Evolutionary conservation across 2,113 vertebrate species (phyloP), one percentile per base, ranked within the genome.

Genomic region (Poeciliopsis prolifica): DNA sequence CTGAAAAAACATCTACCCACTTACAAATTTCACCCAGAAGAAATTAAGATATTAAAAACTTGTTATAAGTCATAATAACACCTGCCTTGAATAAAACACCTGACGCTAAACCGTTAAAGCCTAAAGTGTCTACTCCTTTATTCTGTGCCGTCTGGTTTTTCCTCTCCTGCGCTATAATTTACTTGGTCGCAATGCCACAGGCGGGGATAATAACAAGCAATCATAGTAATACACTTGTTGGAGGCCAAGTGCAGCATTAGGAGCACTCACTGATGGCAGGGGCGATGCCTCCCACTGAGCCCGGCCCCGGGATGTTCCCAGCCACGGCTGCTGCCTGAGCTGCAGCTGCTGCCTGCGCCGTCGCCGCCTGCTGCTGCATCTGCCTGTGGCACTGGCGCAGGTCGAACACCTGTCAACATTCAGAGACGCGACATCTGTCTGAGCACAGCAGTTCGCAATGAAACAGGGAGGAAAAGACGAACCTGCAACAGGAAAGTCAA

Each of bases 351-450:
- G 97, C 98, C 75, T 98, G 97, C 0, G 97, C 98, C 0, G 98
- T 99, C 11, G 98, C 98, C 0, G 98, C 98, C 92, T 99, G 98
- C 90, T 99, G 98, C 82, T 99, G 98, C 97, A 99, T 99, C 94
- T 99, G 98, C 42, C 98, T 94, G 72, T 99, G 97, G 82, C 98
- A 99, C 82, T 99, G 98, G 8, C 97, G 96, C 87, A 98, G 81
- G 82, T 98, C 98, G 74, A 99, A 99, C 89, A 99, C 98, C 98
- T 99, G 90, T n/a, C 15, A 48, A 51, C 54, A 31, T 22, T 70
- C 26, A 76, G 9, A 58, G 51, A 58, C 24, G 51, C 51, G n/a
- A 58, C 51, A 26, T 28, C 61, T 61, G 66, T 9, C n/a, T 28
- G 40, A 63, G 29, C 31, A 64, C 22, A 22, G 30, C 6, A 8